Conservation (phyloP, 1,140 invertebrate genomes). For the Sycophila sp. region DNA sequence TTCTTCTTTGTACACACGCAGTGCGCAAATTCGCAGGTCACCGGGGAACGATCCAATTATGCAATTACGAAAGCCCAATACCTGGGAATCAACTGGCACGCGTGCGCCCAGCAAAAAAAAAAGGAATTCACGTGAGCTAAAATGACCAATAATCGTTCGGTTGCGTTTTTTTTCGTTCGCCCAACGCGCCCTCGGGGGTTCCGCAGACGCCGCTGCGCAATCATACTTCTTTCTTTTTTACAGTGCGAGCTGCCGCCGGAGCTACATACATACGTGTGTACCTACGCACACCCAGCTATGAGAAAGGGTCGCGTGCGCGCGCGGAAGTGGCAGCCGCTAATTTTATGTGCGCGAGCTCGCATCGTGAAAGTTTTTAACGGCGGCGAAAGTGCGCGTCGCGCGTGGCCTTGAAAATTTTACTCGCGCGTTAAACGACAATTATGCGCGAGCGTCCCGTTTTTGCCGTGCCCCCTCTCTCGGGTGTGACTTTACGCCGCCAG, state of each 20-base stretch:
- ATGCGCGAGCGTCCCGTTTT: constrained; percentile 1
- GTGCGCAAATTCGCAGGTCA: background rate
- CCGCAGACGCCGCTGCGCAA: too few species aligned
- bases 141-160: constrained; percentile 21
- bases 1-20: background rate
- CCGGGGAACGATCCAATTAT: constrained; percentile 18
- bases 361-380: constrained; percentile 28
- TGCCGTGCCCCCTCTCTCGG: background rate
- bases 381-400: constrained; percentile 1
- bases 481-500: background rate
- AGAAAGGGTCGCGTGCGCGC: background rate
- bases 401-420: constrained; percentile 23
- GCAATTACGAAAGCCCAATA: constrained; percentile 19
- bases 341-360: constrained; percentile 15
- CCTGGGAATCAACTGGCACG: background rate
- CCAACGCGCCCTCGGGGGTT: too few species aligned
- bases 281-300: too few species aligned
- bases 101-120: background rate
- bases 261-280: too few species aligned
- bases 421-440: constrained; percentile 13
- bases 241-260: too few species aligned
- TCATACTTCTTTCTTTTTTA: too few species aligned
- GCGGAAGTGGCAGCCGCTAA: background rate
- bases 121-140: background rate
- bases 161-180: background rate